These are phyloP conservation scores for Heliconius hewitsoni DNA, from an alignment of 1,140 invertebrate species.

Conservation along the genomic window DNA sequence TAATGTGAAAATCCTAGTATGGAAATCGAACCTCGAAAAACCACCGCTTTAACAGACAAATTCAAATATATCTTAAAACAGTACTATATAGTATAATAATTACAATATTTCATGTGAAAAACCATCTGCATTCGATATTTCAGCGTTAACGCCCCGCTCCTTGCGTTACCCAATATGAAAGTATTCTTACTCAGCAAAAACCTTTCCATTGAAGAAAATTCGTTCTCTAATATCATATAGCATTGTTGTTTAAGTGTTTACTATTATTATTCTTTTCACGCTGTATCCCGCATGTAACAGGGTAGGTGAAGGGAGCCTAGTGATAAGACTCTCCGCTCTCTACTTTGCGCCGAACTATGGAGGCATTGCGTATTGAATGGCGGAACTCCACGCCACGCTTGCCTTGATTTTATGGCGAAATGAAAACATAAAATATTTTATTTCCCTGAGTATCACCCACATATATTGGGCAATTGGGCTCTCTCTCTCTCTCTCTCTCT, in stretches of 20 bases:
- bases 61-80: no score
- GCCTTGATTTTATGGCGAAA: background rate
- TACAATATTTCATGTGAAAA: conserved; percentile 5
- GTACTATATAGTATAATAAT: background rate
- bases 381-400: background rate
- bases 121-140: background rate
- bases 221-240: background rate
- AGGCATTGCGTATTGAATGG: background rate
- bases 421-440: no score
- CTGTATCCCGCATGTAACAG: background rate
- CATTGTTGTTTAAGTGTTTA: background rate
- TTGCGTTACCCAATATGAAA: background rate
- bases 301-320: background rate
- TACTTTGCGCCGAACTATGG: background rate
- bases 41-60: no score
- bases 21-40: no score
- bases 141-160: background rate
- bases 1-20: no score
- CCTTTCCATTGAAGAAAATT: background rate
- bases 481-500: no score
- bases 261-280: background rate
- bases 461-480: no score
- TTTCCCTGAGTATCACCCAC: no score
- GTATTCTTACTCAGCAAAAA: conserved; percentile 8
- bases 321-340: background rate